Percentiles rank a stretch among this genome's conserved stretches.
These are phyloP conservation scores for Hedya salicella DNA, from an alignment of 2,888 invertebrate genomes.

Conservation along the genomic window DNA sequence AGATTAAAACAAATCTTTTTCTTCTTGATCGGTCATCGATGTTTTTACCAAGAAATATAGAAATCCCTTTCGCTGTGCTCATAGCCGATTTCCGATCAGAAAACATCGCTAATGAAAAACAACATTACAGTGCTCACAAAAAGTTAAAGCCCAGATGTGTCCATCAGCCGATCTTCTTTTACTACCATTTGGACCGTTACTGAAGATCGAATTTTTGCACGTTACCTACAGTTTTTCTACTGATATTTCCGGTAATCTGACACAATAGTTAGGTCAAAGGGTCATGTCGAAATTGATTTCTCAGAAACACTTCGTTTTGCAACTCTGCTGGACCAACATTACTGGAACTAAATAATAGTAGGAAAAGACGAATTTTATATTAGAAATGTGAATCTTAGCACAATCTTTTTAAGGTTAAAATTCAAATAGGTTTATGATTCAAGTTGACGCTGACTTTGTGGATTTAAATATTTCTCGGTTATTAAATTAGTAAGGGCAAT, in stretches of 20 bases:
- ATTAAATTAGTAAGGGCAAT: slow-evolving; percentile 28
- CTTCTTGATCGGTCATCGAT: neutral
- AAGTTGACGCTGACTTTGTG: no score
- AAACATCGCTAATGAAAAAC: neutral
- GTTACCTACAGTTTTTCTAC: neutral
- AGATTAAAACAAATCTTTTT: slow-evolving; percentile 1
- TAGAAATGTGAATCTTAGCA: slow-evolving; percentile 1
- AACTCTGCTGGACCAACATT: slow-evolving; percentile 27
- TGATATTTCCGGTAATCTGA: slow-evolving; percentile 21
- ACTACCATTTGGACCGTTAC: neutral
- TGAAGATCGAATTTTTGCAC: neutral
- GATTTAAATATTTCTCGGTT: slow-evolving; percentile 27
- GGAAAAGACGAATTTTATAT: neutral
- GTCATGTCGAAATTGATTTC: slow-evolving; percentile 34
- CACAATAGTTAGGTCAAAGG: slow-evolving; percentile 26
- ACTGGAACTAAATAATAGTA: neutral
- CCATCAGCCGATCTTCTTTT: neutral
- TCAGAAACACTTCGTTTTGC: slow-evolving; percentile 5
- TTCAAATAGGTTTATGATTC: neutral
- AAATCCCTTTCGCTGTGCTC: slow-evolving; percentile 8
- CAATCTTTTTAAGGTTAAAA: neutral
- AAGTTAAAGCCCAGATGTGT: neutral
- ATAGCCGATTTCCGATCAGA: neutral
- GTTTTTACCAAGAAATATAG: neutral
- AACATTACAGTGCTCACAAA: neutral